These are phyloP conservation scores for Sus cebifrons DNA, from an alignment of 2,797 vertebrate genomes.

Conservation along the genomic window DNA sequence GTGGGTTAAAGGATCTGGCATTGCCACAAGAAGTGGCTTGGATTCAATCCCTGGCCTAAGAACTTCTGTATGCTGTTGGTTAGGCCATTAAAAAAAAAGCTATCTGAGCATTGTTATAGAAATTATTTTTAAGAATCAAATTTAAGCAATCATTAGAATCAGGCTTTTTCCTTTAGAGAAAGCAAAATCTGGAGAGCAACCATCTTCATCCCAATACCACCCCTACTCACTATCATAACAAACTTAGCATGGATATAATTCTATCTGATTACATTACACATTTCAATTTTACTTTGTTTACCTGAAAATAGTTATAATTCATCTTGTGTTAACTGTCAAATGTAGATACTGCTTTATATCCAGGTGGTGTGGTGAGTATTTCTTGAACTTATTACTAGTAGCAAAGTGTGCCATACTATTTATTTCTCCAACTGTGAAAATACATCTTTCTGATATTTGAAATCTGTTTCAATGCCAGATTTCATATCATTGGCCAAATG, in stretches of 20 bases:
- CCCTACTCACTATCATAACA: not conserved
- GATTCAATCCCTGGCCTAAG: too few relatives aligned
- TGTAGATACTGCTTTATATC: not conserved
- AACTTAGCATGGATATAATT: not conserved
- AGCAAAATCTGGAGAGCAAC: not conserved
- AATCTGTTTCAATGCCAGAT: slow-evolving; percentile 79
- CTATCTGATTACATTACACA: not conserved
- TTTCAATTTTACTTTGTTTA: not conserved
- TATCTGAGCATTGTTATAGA: not conserved
- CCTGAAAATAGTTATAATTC: slow-evolving; percentile 46
- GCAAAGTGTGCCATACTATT: slow-evolving; percentile 49
- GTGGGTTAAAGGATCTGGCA: too few relatives aligned
- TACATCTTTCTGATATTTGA: slow-evolving; percentile 73
- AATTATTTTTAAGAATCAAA: not conserved
- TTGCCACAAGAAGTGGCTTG: too few relatives aligned
- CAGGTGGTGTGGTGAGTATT: not conserved
- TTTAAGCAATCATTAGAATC: not conserved
- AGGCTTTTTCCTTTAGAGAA: not conserved
- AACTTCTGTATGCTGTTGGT: too few relatives aligned
- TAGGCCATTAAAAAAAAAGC: not conserved
- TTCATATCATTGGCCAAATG: slow-evolving; percentile 68
- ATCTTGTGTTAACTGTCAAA: not conserved
- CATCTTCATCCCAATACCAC: not conserved
- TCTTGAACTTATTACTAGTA: slow-evolving; percentile 5
- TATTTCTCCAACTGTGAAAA: slow-evolving; percentile 75